Evolutionary conservation across 2,797 vertebrate genomes (phyloP).

Genomic region (Dicrostonyx torquatus): DNA sequence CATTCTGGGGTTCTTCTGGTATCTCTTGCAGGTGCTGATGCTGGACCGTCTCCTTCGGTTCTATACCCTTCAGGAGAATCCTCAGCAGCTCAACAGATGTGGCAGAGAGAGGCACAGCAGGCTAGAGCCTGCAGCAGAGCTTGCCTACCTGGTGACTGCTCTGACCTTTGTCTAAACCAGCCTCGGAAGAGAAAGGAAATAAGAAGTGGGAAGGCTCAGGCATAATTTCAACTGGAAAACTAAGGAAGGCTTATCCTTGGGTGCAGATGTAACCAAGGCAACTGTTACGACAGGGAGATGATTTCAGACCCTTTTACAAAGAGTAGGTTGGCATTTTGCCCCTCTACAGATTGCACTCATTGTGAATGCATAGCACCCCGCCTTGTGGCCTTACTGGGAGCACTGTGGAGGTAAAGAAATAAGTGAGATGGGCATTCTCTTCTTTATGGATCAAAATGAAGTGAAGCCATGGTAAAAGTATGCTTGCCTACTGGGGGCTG

Average conservation of each 20-base stretch:
- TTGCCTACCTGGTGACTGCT: neutral
- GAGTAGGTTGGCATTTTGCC: constrained; percentile 57
- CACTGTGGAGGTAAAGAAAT: neutral
- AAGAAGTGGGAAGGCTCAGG: constrained; percentile 46
- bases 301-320: constrained; percentile 68
- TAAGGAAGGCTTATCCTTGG: constrained; percentile 68
- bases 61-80: neutral
- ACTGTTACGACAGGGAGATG: constrained; percentile 64
- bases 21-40: neutral
- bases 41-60: neutral
- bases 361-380: neutral
- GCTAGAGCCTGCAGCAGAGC: neutral
- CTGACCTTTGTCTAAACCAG: constrained; percentile 65
- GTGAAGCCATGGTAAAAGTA: neutral
- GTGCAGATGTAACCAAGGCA: constrained; percentile 75
- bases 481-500: neutral
- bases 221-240: constrained; percentile 65
- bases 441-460: neutral
- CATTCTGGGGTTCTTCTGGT: neutral
- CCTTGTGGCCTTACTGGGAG: neutral
- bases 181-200: constrained; percentile 50
- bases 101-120: neutral
- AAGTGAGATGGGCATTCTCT: neutral
- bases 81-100: neutral
- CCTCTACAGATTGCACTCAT: constrained; percentile 12